Evolutionary conservation across 2,888 invertebrate genomes (phyloP).

Genomic region (Erynnis tages): DNA sequence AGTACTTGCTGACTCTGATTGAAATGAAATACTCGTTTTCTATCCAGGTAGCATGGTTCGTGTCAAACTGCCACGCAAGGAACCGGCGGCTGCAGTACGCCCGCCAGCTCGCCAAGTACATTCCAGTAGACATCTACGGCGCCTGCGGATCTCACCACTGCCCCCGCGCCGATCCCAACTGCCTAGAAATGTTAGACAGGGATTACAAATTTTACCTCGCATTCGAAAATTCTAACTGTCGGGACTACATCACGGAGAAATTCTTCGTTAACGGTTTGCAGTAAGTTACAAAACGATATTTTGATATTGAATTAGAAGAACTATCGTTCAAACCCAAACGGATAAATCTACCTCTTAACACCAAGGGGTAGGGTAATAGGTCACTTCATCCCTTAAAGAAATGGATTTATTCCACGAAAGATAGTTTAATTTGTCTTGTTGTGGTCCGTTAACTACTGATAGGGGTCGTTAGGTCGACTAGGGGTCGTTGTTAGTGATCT

Average conservation of each 20-base stretch:
- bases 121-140: slow-evolving; percentile 95
- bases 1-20: too few relatives aligned
- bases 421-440: too few relatives aligned
- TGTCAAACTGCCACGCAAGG: slow-evolving; percentile 97
- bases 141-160: slow-evolving; percentile 93
- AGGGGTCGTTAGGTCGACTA: too few relatives aligned
- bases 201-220: slow-evolving; percentile 98
- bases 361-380: too few relatives aligned
- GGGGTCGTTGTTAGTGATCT: too few relatives aligned
- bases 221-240: slow-evolving; percentile 98
- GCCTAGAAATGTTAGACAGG: slow-evolving; percentile 93
- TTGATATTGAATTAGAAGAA: too few relatives aligned
- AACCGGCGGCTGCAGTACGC: slow-evolving; percentile 95
- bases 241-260: slow-evolving; percentile 98
- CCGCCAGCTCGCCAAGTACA: slow-evolving; percentile 90
- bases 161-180: slow-evolving; percentile 90
- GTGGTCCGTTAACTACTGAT: too few relatives aligned
- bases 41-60: slow-evolving; percentile 97
- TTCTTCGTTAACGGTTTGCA: slow-evolving; percentile 97
- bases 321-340: too few relatives aligned
- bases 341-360: too few relatives aligned
- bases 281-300: slow-evolving; percentile 80
- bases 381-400: too few relatives aligned
- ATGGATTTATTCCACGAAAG: too few relatives aligned
- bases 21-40: too few relatives aligned